These are phyloP conservation scores for Lithosia quadra DNA, from an alignment of 2,888 invertebrate species.

Conservation along the genomic window DNA sequence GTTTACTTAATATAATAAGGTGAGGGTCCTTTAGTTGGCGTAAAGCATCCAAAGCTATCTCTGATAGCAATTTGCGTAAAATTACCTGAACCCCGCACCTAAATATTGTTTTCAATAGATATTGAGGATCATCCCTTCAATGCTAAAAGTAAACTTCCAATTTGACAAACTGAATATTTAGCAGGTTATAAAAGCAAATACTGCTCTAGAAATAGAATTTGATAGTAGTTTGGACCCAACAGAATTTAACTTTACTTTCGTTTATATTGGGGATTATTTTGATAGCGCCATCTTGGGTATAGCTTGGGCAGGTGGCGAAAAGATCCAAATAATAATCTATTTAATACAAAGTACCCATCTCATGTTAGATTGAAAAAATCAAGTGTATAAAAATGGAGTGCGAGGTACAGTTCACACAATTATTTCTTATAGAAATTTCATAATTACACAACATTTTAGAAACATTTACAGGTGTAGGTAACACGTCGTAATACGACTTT, in stretches of 20 bases:
- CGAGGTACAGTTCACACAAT: no score
- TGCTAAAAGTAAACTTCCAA: conserved; percentile 30
- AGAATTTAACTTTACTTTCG: conserved; percentile 17
- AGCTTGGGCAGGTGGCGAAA: background rate
- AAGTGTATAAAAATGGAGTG: no score
- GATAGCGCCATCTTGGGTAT: conserved; percentile 9
- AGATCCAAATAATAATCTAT: background rate
- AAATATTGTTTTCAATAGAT: conserved; percentile 45
- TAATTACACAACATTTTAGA: no score
- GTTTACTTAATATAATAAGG: conserved; percentile 41
- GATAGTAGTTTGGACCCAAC: conserved; percentile 29
- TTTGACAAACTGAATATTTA: conserved; percentile 41
- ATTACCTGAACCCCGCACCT: conserved; percentile 37
- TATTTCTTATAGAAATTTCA: no score
- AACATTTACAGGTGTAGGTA: no score
- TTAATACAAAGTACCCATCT: background rate
- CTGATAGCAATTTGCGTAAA: conserved; percentile 33
- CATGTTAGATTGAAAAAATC: no score
- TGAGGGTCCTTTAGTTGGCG: conserved; percentile 29
- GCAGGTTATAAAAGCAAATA: conserved; percentile 31
- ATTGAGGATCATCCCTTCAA: conserved; percentile 29
- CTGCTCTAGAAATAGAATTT: conserved; percentile 38
- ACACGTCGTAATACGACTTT: no score
- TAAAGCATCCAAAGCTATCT: conserved; percentile 33
- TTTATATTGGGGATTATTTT: conserved; percentile 22